These are phyloP conservation scores for Ypsolopha scabrella DNA, from an alignment of 2,888 invertebrate genomes.

Conservation along the genomic window DNA sequence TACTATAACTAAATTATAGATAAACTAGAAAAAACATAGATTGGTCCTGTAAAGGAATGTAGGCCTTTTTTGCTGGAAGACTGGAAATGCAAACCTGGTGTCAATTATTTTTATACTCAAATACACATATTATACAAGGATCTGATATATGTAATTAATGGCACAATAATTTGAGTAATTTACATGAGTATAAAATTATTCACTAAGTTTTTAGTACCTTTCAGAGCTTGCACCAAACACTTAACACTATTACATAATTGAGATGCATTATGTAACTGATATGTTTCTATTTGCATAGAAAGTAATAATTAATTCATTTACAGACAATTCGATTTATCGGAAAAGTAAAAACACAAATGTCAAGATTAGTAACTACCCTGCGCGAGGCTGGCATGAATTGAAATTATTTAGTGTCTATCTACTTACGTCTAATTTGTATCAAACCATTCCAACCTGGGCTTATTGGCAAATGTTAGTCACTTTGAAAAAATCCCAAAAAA, in stretches of 20 bases:
- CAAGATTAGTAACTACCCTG: not conserved
- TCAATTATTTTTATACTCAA: conserved; percentile 1
- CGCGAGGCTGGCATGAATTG: not conserved
- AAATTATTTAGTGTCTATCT: conserved; percentile 2
- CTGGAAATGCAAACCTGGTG: not conserved
- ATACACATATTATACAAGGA: conserved; percentile 13
- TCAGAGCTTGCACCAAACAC: conserved; percentile 31
- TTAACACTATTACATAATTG: conserved; percentile 15
- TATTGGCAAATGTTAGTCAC: not conserved
- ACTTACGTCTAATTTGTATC: conserved; percentile 5
- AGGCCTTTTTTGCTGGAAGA: not conserved
- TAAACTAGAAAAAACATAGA: not conserved
- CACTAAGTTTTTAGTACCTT: conserved; percentile 18
- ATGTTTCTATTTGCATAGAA: conserved; percentile 3
- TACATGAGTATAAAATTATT: conserved; percentile 27
- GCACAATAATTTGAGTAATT: conserved; percentile 34
- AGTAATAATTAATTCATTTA: not conserved
- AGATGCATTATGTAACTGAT: not conserved
- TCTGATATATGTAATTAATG: conserved; percentile 20
- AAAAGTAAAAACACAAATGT: conserved; percentile 1
- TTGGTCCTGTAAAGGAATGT: conserved; percentile 2
- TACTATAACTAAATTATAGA: not conserved
- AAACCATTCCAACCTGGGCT: not conserved
- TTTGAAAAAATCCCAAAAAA: conserved; percentile 5
- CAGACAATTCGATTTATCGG: not conserved